Base-by-base conservation (phyloP, 2,888 invertebrate species). In the Clanis bilineata region DNA sequence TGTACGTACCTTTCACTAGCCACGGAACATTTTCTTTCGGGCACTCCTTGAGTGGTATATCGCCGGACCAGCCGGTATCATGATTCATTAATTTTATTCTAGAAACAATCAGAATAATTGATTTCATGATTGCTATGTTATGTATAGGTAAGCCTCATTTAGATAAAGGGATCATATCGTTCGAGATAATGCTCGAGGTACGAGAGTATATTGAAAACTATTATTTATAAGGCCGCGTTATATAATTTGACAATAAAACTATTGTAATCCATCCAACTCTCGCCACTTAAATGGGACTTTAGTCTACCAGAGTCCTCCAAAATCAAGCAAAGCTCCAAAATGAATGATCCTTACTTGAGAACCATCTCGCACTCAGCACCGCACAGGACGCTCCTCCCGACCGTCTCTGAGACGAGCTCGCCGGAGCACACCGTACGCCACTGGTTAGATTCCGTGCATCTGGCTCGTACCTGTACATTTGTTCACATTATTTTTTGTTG, bases 11-110 rank as follows among this genome's bases (percentile, higher is more conserved):
- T 94, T 97, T 97, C 0, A 97, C 97, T 3, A 97, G 86, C 97
- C 97, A 97, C 0, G 96, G 96, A n/a, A 96, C 94, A 55, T 95
- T 94, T 73, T 94, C 94, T 72, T 95, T 95, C 0, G 94, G 93
- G 70, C 95, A 95, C 68, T 95, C 95, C 66, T 93, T 93, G 21
- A 97, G 79, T 0, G 97, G 97, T 71, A 97, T 96, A 73, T 96
- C 96, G 0, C 97, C 97, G 0, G 96, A 96, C 95, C 96, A 97
- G 0, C 95, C 93, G 0, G 93, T 84, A 21, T 94, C 93, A 10
- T 93, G 83, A 0, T 91, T 86, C 12, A 82, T 82, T 64, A 95
- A 93, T 66, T 94, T 92, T 57, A 95, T 82, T 63, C 95, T 93
- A 82, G 87, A 76, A 70, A 39, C 18, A 10, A 41, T 58, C 7